Evolutionary conservation across 2,113 vertebrate species (phyloP), one percentile per base, ranked within the genome.

Genomic region (Delphinus delphis): DNA sequence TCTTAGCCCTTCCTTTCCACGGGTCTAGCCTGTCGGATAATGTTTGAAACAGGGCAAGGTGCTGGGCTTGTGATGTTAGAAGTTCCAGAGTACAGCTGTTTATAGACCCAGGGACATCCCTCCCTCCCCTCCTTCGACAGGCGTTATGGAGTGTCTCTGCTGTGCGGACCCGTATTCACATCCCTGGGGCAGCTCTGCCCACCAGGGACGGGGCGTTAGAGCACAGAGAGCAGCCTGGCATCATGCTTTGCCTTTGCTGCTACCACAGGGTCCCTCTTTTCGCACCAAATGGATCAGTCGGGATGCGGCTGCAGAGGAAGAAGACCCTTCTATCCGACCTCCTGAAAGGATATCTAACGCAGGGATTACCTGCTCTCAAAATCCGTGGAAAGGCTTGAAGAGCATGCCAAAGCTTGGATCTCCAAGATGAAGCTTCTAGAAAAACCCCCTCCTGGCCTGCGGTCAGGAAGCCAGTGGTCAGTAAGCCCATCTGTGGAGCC

Each of bases 131-230:
- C 65, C 63, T 25, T 18, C 50, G 2, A 3, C 33, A 3, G 28
- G 53, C 1, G 0, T 60, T 17, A 8, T 3, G 1, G 62, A 31
- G 26, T 2, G 17, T 13, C 67, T 68, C 38, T 14, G 74, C 3
- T 0, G 9, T 28, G 65, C 0, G 33, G 31, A 15, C 28, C 0
- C 0, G n/a, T 3, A 0, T 3, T 2, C 20, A 2, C 1, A 1
- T 4, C 1, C 0, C 17, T 31, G 33, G 84, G 83, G 31, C 67
- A 5, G 53, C 83, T 31, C 36, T 81, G 47, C 47, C 17, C 5
- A 20, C n/a, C 6, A 2, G 55, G 65, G 44, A 26, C 1, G 1
- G 71, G 62, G 17, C 7, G 0, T 17, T 20, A 21, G 26, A 62
- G 28, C 79, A 3, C 60, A 26, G 53, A 15, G 15, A 20, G 11